These are phyloP conservation scores for Malurus splendens DNA, from an alignment of 2,797 vertebrate genomes.

Conservation along the genomic window DNA sequence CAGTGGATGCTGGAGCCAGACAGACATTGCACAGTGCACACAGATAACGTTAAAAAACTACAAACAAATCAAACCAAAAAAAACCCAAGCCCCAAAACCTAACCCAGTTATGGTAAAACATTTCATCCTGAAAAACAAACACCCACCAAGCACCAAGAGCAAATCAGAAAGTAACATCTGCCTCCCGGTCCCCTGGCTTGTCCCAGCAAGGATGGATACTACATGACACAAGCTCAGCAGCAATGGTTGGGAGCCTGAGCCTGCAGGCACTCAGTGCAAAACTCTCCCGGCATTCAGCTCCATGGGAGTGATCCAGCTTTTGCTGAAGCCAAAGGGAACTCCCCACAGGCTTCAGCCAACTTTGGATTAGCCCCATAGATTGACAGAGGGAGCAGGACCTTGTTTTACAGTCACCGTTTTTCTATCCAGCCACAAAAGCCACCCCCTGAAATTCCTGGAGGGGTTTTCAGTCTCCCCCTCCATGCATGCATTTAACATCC, in stretches of 20 bases:
- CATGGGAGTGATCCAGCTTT: background rate
- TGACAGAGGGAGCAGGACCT: background rate
- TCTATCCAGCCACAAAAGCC: conserved; percentile 23
- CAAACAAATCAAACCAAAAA: background rate
- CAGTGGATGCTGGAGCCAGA: conserved; percentile 8
- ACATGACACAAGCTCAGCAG: background rate
- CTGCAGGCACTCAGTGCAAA: conserved; percentile 39
- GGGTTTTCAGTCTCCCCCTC: conserved; percentile 9
- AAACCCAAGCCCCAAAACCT: background rate
- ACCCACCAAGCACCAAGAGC: conserved; percentile 22
- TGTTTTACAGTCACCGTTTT: background rate
- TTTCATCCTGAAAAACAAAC: conserved; percentile 12
- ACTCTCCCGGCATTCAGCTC: background rate
- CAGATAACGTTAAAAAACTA: background rate
- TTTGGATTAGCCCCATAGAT: background rate
- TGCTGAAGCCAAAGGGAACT: background rate
- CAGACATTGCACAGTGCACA: conserved; percentile 10
- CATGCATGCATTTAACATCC: conserved; percentile 41
- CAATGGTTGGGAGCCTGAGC: conserved; percentile 13
- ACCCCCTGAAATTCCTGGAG: conserved; percentile 34
- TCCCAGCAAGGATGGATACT: conserved; percentile 8
- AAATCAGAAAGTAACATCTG: background rate
- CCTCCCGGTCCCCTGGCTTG: background rate
- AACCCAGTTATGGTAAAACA: background rate
- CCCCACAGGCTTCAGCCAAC: background rate